Conservation (phyloP, 2,888 invertebrate species). For the Drosophila tripunctata region DNA sequence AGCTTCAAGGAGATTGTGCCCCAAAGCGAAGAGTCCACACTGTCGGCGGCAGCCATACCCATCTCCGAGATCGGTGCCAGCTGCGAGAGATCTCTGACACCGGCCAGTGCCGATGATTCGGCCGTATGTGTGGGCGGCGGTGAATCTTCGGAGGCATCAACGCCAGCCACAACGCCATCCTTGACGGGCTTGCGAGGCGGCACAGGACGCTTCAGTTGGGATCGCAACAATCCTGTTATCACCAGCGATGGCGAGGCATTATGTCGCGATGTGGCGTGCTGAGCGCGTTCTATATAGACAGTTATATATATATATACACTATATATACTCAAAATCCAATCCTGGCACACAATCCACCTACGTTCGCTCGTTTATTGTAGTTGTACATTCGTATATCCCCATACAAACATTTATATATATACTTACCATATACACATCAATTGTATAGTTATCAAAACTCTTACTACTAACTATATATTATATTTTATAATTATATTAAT, state of each 20-base stretch:
- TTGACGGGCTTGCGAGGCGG: constrained; percentile 12
- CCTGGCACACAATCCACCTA: constrained; percentile 21
- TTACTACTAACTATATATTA: constrained; percentile 21
- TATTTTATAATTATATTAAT: constrained; percentile 15
- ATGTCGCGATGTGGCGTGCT: constrained; percentile 64
- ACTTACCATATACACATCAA: constrained; percentile 8
- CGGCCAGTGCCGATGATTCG: constrained; percentile 71
- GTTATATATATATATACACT: neutral
- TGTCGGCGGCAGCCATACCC: constrained; percentile 70
- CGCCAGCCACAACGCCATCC: constrained; percentile 51
- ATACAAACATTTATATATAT: neutral
- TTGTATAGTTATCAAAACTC: constrained; percentile 6
- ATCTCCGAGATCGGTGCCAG: constrained; percentile 82
- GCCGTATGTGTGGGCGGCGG: constrained; percentile 69
- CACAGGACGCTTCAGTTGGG: constrained; percentile 47
- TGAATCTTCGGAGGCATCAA: constrained; percentile 59
- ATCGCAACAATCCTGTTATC: constrained; percentile 15
- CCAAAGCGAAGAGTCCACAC: constrained; percentile 61
- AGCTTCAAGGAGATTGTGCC: constrained; percentile 77
- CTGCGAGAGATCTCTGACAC: constrained; percentile 67
- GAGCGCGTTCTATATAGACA: constrained; percentile 46
- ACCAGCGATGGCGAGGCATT: constrained; percentile 47
- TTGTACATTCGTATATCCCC: constrained; percentile 50
- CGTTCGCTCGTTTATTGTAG: constrained; percentile 45
- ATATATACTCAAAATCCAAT: constrained; percentile 2